Evolutionary conservation across 2,797 vertebrate species (phyloP).

Genomic region (Rachycentron canadum): DNA sequence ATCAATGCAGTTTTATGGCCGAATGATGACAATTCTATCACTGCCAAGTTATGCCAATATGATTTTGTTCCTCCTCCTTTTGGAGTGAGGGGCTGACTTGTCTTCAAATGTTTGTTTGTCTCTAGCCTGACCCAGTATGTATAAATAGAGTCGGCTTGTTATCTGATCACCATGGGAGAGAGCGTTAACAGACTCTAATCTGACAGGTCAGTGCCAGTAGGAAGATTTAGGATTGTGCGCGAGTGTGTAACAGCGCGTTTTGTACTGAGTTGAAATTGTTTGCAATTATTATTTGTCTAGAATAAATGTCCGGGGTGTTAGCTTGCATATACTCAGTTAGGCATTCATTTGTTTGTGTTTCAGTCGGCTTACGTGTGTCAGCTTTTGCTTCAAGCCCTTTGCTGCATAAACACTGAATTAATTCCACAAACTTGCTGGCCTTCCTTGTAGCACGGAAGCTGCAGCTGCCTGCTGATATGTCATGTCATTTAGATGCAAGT

Average conservation of each 20-base stretch:
- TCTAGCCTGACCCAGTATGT: conserved; percentile 79
- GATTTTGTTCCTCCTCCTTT: conserved; percentile 11
- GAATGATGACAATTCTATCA: background rate
- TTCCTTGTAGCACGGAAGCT: background rate
- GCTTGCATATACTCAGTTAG: background rate
- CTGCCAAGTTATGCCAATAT: conserved; percentile 11
- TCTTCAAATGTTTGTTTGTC: conserved; percentile 37
- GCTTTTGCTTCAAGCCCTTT: background rate
- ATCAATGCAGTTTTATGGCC: conserved; percentile 14
- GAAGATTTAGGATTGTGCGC: conserved; percentile 62
- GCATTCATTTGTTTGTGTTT: conserved; percentile 4
- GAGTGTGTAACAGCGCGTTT: conserved; percentile 30
- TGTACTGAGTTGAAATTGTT: conserved; percentile 16
- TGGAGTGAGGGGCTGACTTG: conserved; percentile 22
- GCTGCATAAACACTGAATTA: background rate
- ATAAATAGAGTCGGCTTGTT: conserved; percentile 83
- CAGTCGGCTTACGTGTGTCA: background rate
- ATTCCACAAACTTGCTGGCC: background rate
- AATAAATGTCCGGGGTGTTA: background rate
- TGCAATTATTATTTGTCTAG: background rate
- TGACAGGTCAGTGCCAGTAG: conserved; percentile 61
- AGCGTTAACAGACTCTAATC: conserved; percentile 81
- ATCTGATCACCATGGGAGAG: conserved; percentile 82
- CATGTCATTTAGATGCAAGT: background rate
- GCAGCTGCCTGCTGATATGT: background rate